Evolutionary conservation across 2,888 invertebrate species (phyloP).

Genomic region (Xestia rhomboidea): DNA sequence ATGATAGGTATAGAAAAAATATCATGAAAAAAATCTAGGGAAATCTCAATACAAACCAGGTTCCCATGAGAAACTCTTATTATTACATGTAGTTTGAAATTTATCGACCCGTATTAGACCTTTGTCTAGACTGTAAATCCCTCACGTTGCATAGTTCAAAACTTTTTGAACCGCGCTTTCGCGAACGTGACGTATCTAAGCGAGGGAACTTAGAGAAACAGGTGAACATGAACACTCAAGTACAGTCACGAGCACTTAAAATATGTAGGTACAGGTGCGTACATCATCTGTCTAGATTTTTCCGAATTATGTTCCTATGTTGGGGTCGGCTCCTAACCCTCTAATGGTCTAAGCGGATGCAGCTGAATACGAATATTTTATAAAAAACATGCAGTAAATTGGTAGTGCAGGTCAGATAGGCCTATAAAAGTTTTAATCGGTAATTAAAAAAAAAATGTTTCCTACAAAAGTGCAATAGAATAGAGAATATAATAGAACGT

Average conservation of each 20-base stretch:
- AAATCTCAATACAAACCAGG: neutral
- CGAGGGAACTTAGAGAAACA: neutral
- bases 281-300: neutral
- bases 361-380: neutral
- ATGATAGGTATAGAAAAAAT: too few relatives aligned
- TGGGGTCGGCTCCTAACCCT: neutral
- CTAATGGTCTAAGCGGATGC: neutral
- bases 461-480: too few relatives aligned
- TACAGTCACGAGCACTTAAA: neutral
- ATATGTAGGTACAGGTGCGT: neutral
- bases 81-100: constrained; percentile 1
- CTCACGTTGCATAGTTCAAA: constrained; percentile 33
- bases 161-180: constrained; percentile 29
- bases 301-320: neutral
- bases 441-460: too few relatives aligned
- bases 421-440: too few relatives aligned
- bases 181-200: constrained; percentile 19
- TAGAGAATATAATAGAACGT: too few relatives aligned
- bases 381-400: neutral
- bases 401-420: neutral
- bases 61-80: neutral
- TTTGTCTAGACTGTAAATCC: constrained; percentile 45
- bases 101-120: constrained; percentile 16
- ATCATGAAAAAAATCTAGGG: neutral
- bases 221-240: neutral